Percentiles rank a stretch among this genome's conserved stretches.
phyloP scores from a whole-genome alignment of 2,113 vertebrate genomes.

The Syrrhaptes paradoxus region DNA sequence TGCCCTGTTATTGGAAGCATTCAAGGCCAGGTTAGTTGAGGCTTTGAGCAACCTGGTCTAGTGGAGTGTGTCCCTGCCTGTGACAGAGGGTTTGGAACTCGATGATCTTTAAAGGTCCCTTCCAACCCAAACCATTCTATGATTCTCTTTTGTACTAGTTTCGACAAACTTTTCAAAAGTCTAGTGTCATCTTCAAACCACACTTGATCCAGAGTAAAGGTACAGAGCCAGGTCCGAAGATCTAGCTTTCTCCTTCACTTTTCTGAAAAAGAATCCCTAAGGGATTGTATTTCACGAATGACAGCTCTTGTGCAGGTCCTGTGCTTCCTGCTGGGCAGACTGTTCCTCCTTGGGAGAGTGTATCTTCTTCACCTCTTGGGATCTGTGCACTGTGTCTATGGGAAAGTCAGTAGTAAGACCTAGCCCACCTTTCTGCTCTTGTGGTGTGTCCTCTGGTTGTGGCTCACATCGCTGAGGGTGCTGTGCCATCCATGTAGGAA shows the following conservation, averaged over 20 bases:
- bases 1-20: too few relatives aligned
- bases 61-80: too few relatives aligned
- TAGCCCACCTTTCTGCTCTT: background rate
- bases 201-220: background rate
- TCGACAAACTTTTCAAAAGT: background rate
- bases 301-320: background rate
- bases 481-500: background rate
- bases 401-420: background rate
- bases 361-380: background rate
- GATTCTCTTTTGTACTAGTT: background rate
- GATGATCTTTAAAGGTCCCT: too few relatives aligned
- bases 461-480: background rate
- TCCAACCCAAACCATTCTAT: background rate
- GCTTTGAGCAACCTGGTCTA: too few relatives aligned
- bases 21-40: too few relatives aligned
- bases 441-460: accelerated
- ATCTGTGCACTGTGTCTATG: background rate
- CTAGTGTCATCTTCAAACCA: background rate
- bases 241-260: background rate
- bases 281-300: background rate
- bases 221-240: background rate
- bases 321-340: background rate
- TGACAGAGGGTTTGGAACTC: too few relatives aligned
- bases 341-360: background rate
- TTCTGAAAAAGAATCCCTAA: background rate